phyloP scores from a whole-genome alignment of 2,888 invertebrate species.

The Ornithoptera alexandrae region DNA sequence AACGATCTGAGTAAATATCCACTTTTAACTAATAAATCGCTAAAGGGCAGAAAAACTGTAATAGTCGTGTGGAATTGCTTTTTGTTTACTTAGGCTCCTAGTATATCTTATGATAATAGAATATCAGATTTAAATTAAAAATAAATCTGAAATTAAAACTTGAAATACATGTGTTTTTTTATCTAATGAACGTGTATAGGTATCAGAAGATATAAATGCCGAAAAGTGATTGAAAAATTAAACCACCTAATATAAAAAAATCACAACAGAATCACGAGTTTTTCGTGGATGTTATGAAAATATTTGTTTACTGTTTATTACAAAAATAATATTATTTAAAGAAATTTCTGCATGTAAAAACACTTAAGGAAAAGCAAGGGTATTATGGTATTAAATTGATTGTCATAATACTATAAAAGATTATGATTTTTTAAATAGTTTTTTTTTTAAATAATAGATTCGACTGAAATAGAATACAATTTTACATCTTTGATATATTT shows the following conservation, averaged over 20 bases:
- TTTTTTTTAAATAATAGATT: not conserved
- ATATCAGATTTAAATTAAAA: not conserved
- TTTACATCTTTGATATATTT: conserved; percentile 10
- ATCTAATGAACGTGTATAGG: conserved; percentile 6
- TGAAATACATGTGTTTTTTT: not conserved
- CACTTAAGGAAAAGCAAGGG: no score
- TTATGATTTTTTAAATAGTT: not conserved
- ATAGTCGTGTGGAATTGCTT: conserved; percentile 9
- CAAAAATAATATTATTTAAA: not conserved
- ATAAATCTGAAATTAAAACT: not conserved
- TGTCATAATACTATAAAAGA: not conserved
- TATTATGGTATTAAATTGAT: no score
- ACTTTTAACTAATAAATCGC: conserved; percentile 4
- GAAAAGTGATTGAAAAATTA: conserved; percentile 4
- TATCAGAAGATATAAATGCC: not conserved
- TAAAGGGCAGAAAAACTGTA: not conserved
- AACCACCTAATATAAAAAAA: not conserved
- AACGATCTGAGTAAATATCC: not conserved
- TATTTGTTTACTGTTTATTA: not conserved
- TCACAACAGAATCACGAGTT: not conserved
- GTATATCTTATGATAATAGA: not conserved
- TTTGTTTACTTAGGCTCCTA: conserved; percentile 10
- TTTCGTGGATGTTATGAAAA: not conserved
- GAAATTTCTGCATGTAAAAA: no score
- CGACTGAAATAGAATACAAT: not conserved